These are phyloP conservation scores for Peucedramus taeniatus DNA, from an alignment of 2,113 vertebrate genomes.

Conservation along the genomic window DNA sequence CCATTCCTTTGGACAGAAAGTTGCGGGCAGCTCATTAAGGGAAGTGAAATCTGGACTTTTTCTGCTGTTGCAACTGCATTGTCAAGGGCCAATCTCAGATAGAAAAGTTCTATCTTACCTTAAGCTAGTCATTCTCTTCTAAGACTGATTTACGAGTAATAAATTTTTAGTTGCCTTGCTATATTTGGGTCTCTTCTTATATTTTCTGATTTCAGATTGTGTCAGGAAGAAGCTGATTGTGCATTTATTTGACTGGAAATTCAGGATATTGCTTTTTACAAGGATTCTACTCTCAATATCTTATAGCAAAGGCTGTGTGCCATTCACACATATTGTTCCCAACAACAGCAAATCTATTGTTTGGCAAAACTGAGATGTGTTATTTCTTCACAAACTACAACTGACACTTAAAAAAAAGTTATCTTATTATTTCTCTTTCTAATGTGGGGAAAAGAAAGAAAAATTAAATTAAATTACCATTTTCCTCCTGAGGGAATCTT, in stretches of 20 bases:
- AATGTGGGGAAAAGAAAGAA: background rate
- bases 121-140: background rate
- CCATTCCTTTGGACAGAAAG: background rate
- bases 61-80: background rate
- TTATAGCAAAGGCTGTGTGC: background rate
- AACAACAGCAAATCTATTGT: background rate
- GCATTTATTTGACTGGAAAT: background rate
- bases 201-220: background rate
- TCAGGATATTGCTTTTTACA: background rate
- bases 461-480: background rate
- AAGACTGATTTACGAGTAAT: background rate
- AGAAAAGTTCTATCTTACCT: background rate
- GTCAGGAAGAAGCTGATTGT: background rate
- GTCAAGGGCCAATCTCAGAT: background rate
- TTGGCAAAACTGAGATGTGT: background rate
- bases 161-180: background rate
- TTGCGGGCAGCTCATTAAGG: background rate
- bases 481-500: background rate
- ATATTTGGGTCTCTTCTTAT: background rate
- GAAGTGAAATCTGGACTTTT: background rate
- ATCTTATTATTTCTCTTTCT: background rate
- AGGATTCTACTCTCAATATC: background rate
- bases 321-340: background rate
- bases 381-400: background rate
- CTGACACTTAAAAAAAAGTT: background rate